Conservation (phyloP, 2,797 vertebrate genomes). For the Gymnocypris eckloni region DNA sequence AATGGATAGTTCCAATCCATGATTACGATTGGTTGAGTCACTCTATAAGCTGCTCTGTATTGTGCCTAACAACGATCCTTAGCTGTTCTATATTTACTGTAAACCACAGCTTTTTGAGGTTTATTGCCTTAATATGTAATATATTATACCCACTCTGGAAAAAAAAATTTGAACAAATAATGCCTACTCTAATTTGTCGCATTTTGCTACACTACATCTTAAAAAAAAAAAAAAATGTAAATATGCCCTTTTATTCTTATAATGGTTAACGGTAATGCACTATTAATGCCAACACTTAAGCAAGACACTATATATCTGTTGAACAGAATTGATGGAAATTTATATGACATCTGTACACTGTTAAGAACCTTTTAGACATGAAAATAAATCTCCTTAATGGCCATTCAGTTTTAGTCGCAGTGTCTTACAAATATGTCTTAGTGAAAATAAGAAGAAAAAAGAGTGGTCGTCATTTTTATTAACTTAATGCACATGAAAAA, state of each 20-base stretch:
- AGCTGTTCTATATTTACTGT: neutral
- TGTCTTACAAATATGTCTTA: neutral
- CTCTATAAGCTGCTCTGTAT: neutral
- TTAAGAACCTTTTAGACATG: neutral
- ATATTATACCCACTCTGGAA: neutral
- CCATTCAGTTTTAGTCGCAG: neutral
- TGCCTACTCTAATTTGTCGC: neutral
- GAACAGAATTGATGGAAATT: neutral
- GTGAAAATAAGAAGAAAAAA: neutral
- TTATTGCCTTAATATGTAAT: neutral
- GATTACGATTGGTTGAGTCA: neutral
- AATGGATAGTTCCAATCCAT: neutral
- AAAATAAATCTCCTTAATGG: neutral
- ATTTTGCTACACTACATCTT: neutral
- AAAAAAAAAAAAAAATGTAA: too few relatives aligned
- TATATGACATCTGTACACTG: neutral
- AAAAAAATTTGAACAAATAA: neutral
- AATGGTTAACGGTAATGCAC: neutral
- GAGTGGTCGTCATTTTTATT: neutral
- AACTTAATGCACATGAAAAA: neutral
- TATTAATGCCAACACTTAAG: neutral
- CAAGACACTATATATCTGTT: neutral
- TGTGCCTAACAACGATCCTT: neutral
- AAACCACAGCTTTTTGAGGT: neutral
- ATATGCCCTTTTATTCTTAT: neutral